A percentile compares a stretch with the other conserved stretches of the same genome.
phyloP scores from a whole-genome alignment of 2,113 vertebrate genomes.

The Dinomys branickii region DNA sequence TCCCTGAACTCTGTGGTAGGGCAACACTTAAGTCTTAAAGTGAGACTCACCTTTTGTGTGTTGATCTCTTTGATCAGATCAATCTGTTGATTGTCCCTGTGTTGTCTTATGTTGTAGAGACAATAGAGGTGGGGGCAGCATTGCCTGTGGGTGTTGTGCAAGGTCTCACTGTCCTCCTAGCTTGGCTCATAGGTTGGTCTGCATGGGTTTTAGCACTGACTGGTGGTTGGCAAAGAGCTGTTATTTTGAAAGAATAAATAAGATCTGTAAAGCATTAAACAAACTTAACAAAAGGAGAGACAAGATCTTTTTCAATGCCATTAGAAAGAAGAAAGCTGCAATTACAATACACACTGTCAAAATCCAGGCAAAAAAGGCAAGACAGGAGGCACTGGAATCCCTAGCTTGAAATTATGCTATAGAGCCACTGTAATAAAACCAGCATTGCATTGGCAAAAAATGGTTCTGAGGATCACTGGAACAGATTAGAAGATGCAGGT shows the following conservation, averaged over 20 bases:
- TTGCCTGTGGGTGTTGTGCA: not conserved
- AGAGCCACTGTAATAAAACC: too few species aligned
- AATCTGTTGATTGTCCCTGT: not conserved
- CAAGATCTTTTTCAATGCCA: not conserved
- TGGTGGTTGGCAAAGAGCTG: not conserved
- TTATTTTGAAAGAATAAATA: not conserved
- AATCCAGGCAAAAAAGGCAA: not conserved
- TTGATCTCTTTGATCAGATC: not conserved
- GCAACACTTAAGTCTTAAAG: not conserved
- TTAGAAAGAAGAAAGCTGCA: not conserved
- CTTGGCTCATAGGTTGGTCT: not conserved
- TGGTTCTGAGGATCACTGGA: too few species aligned
- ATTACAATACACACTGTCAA: not conserved
- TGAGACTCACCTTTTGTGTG: not conserved
- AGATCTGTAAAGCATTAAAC: not conserved
- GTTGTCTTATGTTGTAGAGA: not conserved
- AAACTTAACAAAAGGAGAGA: not conserved
- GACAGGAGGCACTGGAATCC: too few species aligned
- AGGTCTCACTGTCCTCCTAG: not conserved
- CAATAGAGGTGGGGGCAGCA: not conserved
- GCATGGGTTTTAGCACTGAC: not conserved
- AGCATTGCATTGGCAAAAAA: too few species aligned
- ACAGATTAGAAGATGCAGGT: too few species aligned
- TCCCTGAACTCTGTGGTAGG: not conserved
- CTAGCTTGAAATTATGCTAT: too few species aligned